Base-by-base conservation (phyloP, 2,888 invertebrate genomes). In the Leptopilina drosophilae region DNA sequence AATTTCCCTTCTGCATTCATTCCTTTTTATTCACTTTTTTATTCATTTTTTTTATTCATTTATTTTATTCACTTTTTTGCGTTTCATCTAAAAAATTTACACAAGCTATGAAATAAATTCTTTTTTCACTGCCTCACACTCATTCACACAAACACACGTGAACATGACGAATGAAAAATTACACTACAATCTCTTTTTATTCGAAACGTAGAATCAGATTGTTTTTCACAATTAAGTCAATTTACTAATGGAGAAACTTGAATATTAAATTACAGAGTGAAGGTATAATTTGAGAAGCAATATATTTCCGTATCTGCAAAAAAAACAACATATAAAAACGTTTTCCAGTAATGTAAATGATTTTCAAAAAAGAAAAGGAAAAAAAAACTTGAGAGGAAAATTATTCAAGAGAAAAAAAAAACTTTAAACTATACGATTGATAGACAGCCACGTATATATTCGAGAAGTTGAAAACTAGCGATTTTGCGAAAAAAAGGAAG, bases 161-260 rank as follows among this genome's bases (percentile, higher is more conserved):
- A 20, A 15, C 9, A n/a, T 62, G 20, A 9, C 6, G 15, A 20
- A 9, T 62, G 15, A 15, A 62, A 62, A 15, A 62, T 15, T 62
- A 20, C 62, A 15, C 15, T 20, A 62, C 62, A 62, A 9, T 62
- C 8, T 62, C 15, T 20, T 62, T 62, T 62, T 15, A 62, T 62
- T 62, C 20, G 62, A 62, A 62, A 62, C 62, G 15, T 62, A 20
- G 20, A 20, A 62, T 62, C 62, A 62, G 64, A 64, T 64, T 12
- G 64, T 33, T 26, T 73, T 53, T 56, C 56, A 73, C 56, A 73
- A 33, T 4, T 11, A 56, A 56, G n/a, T 73, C 53, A 14, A 40
- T 33, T 73, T 56, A 33, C 56, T 56, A 73, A 73, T 73, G 56
- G 73, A 53, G 49, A 26, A 73, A 53, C 33, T 56, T 56, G 56